phyloP scores from a whole-genome alignment of 2,888 invertebrate species.

The Thysanoteuthis rhombus region DNA sequence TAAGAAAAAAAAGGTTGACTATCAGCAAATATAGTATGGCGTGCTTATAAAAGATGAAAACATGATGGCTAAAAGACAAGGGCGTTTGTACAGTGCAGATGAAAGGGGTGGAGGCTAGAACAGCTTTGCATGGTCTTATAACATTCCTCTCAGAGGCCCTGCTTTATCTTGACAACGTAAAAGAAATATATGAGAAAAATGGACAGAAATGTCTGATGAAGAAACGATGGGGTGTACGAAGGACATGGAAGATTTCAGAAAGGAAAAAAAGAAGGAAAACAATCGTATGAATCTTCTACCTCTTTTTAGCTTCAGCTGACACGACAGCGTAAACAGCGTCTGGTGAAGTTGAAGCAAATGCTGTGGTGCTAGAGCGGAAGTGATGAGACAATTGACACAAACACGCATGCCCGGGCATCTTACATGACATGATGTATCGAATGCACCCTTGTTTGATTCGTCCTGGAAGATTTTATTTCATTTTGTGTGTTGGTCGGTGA shows the following conservation, averaged over 20 bases:
- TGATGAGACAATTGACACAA: background rate
- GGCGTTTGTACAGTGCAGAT: too few species aligned
- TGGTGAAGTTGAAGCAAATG: background rate
- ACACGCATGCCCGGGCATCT: background rate
- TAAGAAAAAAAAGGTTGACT: too few species aligned
- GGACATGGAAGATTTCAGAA: background rate
- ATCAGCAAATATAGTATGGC: too few species aligned
- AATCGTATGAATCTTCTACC: background rate
- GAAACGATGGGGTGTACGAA: background rate
- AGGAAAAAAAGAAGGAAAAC: background rate
- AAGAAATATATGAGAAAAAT: background rate
- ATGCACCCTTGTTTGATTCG: too few species aligned
- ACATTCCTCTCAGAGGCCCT: too few species aligned
- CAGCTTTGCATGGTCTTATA: too few species aligned
- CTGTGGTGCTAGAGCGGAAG: background rate
- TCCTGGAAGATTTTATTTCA: too few species aligned
- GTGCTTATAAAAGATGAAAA: too few species aligned
- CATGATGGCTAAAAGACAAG: too few species aligned
- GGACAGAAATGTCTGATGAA: background rate
- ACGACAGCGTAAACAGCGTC: background rate
- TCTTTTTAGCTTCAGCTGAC: background rate
- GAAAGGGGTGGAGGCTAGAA: too few species aligned
- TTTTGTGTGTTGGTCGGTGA: too few species aligned
- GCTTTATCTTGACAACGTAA: background rate
- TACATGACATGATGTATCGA: background rate